Evolutionary conservation across 2,888 invertebrate species (phyloP), one percentile per base, ranked within the genome.

Genomic region (Phoronis australis): DNA sequence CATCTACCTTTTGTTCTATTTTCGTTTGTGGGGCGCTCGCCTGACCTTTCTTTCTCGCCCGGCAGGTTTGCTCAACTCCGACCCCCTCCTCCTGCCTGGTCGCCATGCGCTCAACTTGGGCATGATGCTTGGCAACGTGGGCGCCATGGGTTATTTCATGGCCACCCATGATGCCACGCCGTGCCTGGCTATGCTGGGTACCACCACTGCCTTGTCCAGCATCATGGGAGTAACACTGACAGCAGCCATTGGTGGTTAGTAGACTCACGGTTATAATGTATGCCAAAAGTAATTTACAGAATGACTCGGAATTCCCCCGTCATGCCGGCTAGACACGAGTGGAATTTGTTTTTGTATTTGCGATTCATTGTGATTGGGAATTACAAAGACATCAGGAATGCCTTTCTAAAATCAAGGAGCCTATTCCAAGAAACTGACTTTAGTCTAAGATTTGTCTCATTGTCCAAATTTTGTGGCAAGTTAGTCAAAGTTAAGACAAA

Each of bases 181-280:
- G 31, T 90, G 90, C 27, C 78, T 91, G 57, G 82, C 84, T 47
- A 84, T 88, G 71, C 80, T 91, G 44, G 85, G 85, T 5, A 81
- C 86, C 3, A 90, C 90, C 2, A 86, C 90, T 1, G 82, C 83
- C 12, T 81, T 92, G 48, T 87, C 88, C 48, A 84, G 87, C 45
- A 79, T 85, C 6, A 88, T 91, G 86, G 91, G 91, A 0, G 83
- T 91, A 37, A 92, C 90, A 1, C 82, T 92, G 43, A 92, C 91
- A 0, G 84, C 88, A 51, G 91, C 91, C 43, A 92, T 92, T 68
- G 91, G 92, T 81, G 90, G 88, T 85, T 69, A 31, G 44, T 41
- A 18, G 15, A 37, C 6, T 5, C 21, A 39, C 39, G n/a, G n/a
- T n/a, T n/a, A n/a, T n/a, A n/a, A n/a, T n/a, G n/a, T n/a, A n/a